phyloP scores from a whole-genome alignment of 2,888 invertebrate species.

The Xylocampa areola region DNA sequence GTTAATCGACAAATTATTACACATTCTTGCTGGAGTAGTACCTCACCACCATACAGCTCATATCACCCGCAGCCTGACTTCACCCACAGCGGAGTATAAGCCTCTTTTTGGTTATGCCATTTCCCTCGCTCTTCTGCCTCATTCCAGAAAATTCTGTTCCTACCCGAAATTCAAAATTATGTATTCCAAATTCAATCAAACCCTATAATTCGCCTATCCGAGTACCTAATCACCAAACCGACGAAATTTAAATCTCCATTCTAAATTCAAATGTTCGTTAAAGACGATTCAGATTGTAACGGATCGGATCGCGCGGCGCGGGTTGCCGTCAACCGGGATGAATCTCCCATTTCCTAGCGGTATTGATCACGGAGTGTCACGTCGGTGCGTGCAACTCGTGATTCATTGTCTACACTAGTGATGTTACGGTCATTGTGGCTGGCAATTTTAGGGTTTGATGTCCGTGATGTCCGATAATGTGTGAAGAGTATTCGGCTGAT shows the following conservation, averaged over 20 bases:
- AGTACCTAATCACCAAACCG: constrained; percentile 33
- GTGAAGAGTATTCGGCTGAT: constrained; percentile 31
- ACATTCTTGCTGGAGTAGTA: too few species aligned
- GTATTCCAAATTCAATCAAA: constrained; percentile 3
- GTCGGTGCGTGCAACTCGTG: constrained; percentile 45
- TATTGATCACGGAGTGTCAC: constrained; percentile 50
- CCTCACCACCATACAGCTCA: too few species aligned
- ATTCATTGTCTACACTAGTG: constrained; percentile 47
- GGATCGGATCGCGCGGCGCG: constrained; percentile 37
- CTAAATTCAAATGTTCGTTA: constrained; percentile 50
- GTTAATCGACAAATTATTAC: too few species aligned
- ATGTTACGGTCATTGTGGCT: constrained; percentile 44
- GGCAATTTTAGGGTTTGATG: constrained; percentile 29
- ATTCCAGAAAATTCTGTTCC: too few species aligned
- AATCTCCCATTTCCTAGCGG: constrained; percentile 44
- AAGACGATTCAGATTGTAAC: constrained; percentile 43
- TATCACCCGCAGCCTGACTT: too few species aligned
- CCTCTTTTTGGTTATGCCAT: too few species aligned
- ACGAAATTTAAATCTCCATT: constrained; percentile 43
- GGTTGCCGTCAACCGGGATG: constrained; percentile 39
- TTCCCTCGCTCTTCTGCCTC: too few species aligned
- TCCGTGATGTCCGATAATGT: constrained; percentile 34
- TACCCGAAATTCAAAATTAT: constrained; percentile 1
- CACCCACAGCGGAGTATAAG: too few species aligned
- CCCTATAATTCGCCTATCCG: constrained; percentile 2